Conservation (phyloP, 1,140 invertebrate genomes). For the Leptinotarsa lineolata region DNA sequence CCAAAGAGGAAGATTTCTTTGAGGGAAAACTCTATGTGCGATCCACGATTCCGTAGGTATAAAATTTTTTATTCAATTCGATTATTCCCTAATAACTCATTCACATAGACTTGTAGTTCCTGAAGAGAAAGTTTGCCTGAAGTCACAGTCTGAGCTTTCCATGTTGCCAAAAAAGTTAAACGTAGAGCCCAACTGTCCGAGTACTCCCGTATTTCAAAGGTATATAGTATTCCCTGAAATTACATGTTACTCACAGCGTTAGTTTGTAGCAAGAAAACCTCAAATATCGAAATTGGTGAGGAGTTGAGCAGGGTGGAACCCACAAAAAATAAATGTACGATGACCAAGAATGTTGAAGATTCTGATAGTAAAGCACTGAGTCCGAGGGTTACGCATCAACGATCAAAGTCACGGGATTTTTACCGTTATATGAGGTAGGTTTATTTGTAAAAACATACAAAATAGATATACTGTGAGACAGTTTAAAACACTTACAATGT, state of each 20-base stretch:
- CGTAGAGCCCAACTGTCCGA: neutral
- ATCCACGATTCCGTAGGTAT: slow-evolving; percentile 23
- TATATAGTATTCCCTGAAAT: neutral
- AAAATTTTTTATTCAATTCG: neutral
- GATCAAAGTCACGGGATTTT: neutral
- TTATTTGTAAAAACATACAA: too few species aligned
- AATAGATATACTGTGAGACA: neutral
- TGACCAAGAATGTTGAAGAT: slow-evolving; percentile 9
- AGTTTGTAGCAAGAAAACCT: neutral
- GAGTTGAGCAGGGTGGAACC: neutral
- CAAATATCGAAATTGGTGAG: neutral
- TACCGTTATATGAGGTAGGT: too few species aligned
- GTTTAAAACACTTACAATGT: neutral
- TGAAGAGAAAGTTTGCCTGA: neutral
- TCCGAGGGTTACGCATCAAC: neutral
- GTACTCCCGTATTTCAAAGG: neutral
- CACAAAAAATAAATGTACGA: slow-evolving; percentile 16
- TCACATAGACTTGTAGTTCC: slow-evolving; percentile 5
- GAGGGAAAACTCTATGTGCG: slow-evolving; percentile 6
- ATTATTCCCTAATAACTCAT: neutral
- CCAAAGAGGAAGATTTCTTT: neutral
- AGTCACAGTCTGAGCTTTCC: slow-evolving; percentile 1
- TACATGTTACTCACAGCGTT: neutral
- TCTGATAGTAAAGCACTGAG: neutral
- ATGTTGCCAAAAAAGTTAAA: neutral